Evolutionary conservation across 2,797 vertebrate species (phyloP).

Genomic region (Sebastes variabilis): DNA sequence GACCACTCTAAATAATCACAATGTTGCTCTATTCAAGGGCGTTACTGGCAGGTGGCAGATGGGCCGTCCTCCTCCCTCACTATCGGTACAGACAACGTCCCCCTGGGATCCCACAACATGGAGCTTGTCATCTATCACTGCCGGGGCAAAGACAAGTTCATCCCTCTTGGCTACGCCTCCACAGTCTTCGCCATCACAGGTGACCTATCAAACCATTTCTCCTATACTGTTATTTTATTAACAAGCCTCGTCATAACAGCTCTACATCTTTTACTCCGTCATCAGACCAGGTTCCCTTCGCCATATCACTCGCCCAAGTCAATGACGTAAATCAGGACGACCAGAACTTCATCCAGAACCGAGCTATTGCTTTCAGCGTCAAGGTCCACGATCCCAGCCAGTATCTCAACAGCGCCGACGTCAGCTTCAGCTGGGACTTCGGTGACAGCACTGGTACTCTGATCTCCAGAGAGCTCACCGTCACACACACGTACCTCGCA

Average conservation of each 20-base stretch:
- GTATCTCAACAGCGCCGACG: constrained; percentile 86
- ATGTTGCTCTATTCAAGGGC: constrained; percentile 76
- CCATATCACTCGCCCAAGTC: constrained; percentile 86
- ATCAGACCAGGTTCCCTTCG: constrained; percentile 92
- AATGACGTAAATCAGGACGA: constrained; percentile 81
- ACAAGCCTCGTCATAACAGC: background rate
- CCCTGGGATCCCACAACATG: constrained; percentile 92
- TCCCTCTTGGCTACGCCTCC: constrained; percentile 89
- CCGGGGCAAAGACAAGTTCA: constrained; percentile 87
- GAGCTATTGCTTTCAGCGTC: constrained; percentile 87
- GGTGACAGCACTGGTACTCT: constrained; percentile 91
- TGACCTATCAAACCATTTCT: constrained; percentile 53
- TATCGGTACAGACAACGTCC: constrained; percentile 84
- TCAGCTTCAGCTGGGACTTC: constrained; percentile 96
- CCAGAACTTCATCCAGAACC: constrained; percentile 90
- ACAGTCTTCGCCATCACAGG: constrained; percentile 90
- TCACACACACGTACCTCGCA: constrained; percentile 90
- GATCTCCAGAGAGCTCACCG: constrained; percentile 86
- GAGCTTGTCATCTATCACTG: constrained; percentile 92
- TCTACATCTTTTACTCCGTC: background rate
- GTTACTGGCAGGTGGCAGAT: constrained; percentile 93
- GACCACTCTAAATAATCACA: background rate
- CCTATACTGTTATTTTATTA: background rate
- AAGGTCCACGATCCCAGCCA: constrained; percentile 92
- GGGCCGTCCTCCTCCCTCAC: constrained; percentile 87